A percentile compares a stretch with the other conserved stretches of the same genome.
Evolutionary conservation across 2,797 vertebrate species (phyloP).

Genomic region (Lepus oiostolus): DNA sequence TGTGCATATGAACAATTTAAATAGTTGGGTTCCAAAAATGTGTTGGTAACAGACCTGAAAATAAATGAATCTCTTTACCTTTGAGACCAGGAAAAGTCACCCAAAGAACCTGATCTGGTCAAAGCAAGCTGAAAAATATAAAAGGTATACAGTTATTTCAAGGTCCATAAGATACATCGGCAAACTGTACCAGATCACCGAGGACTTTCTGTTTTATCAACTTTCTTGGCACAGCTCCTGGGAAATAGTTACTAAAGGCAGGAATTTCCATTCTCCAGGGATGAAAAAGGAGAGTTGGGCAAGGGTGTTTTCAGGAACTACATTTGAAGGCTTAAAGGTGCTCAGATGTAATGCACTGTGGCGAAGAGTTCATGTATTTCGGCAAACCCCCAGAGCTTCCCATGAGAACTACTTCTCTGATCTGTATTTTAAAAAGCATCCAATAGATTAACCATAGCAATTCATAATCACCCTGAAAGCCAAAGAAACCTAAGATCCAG

Average conservation of each 20-base stretch:
- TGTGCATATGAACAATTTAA: neutral
- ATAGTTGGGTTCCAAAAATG: neutral
- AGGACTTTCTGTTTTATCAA: constrained; percentile 28
- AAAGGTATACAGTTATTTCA: constrained; percentile 52
- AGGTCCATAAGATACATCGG: neutral
- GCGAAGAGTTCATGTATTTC: neutral
- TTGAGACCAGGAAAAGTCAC: constrained; percentile 92
- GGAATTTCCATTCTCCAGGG: constrained; percentile 24
- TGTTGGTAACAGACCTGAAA: neutral
- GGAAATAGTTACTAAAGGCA: neutral
- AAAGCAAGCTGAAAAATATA: constrained; percentile 90
- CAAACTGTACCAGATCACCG: constrained; percentile 33
- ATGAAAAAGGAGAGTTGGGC: constrained; percentile 11
- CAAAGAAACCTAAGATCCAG: constrained; percentile 45
- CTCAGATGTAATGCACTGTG: neutral
- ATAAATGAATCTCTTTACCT: constrained; percentile 89
- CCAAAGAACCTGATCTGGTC: constrained; percentile 89
- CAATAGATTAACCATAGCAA: constrained; percentile 45
- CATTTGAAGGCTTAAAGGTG: constrained; percentile 8
- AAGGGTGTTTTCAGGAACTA: neutral
- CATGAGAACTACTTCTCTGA: constrained; percentile 27
- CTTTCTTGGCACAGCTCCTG: neutral
- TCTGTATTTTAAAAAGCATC: constrained; percentile 42
- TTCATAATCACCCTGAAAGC: constrained; percentile 34
- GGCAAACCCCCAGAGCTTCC: constrained; percentile 42